Percentiles rank a stretch among this genome's conserved stretches.
Evolutionary conservation across 2,797 vertebrate genomes (phyloP).

Genomic region (Enteromius afrohamiltoni): DNA sequence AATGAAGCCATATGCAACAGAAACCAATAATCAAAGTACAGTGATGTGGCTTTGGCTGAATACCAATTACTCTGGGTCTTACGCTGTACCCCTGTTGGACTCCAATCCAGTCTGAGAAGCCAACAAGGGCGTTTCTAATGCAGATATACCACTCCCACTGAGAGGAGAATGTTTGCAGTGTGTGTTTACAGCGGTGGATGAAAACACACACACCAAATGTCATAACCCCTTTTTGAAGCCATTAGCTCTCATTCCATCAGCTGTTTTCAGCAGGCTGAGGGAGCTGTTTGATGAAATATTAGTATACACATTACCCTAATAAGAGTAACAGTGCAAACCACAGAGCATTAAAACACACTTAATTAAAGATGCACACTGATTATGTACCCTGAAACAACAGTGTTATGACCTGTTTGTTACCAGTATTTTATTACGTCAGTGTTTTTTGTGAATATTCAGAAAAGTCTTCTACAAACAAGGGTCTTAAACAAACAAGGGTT

Average conservation of each 20-base stretch:
- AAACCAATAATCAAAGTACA: conserved; percentile 50
- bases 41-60: conserved; percentile 35
- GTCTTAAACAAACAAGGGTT: not conserved
- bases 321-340: conserved; percentile 38
- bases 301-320: conserved; percentile 42
- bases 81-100: conserved; percentile 6
- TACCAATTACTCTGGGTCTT: conserved; percentile 49
- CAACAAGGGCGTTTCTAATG: conserved; percentile 30
- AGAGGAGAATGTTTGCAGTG: conserved; percentile 27
- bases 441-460: not conserved
- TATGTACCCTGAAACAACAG: not conserved
- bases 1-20: conserved; percentile 42
- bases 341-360: conserved; percentile 16
- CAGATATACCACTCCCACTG: conserved; percentile 22
- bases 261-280: conserved; percentile 43
- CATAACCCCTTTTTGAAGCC: conserved; percentile 41
- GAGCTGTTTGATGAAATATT: conserved; percentile 37
- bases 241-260: conserved; percentile 52
- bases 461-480: too few relatives aligned
- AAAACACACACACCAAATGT: conserved; percentile 28
- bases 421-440: not conserved
- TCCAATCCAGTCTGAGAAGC: conserved; percentile 24
- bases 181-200: conserved; percentile 1
- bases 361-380: conserved; percentile 13
- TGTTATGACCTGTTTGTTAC: not conserved